Percentiles rank a stretch among this genome's conserved stretches.
Evolutionary conservation across 2,113 vertebrate genomes (phyloP).

Genomic region (Mesembrinibis cayennensis): DNA sequence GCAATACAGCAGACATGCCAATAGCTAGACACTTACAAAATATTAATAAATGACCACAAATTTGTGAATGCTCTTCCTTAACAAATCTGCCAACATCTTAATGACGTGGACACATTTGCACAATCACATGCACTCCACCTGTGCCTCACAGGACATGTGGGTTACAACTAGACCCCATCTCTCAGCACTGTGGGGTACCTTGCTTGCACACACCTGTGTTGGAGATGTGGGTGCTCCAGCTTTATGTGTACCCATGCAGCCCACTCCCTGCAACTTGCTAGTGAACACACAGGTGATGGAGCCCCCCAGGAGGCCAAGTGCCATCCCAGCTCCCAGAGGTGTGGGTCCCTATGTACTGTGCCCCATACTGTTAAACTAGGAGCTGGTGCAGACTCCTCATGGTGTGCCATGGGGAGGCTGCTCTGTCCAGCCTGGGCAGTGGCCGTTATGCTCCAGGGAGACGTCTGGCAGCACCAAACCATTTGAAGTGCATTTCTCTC

Average conservation of each 20-base stretch:
- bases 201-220: not conserved
- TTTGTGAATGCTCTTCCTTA: not conserved
- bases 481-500: not conserved
- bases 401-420: not conserved
- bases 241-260: not conserved
- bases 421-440: not conserved
- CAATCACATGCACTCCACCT: no score
- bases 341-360: fast-evolving
- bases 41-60: not conserved
- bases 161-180: not conserved
- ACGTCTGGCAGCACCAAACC: not conserved
- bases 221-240: not conserved
- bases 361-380: not conserved
- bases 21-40: not conserved
- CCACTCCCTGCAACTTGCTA: not conserved
- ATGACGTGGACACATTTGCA: not conserved
- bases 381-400: not conserved
- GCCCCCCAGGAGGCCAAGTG: fast-evolving
- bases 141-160: not conserved
- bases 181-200: not conserved
- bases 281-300: not conserved
- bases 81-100: not conserved
- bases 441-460: not conserved
- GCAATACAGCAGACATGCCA: not conserved
- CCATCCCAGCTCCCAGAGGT: not conserved